Base-by-base conservation (phyloP, 2,797 vertebrate species). In the Limnodromus scolopaceus region DNA sequence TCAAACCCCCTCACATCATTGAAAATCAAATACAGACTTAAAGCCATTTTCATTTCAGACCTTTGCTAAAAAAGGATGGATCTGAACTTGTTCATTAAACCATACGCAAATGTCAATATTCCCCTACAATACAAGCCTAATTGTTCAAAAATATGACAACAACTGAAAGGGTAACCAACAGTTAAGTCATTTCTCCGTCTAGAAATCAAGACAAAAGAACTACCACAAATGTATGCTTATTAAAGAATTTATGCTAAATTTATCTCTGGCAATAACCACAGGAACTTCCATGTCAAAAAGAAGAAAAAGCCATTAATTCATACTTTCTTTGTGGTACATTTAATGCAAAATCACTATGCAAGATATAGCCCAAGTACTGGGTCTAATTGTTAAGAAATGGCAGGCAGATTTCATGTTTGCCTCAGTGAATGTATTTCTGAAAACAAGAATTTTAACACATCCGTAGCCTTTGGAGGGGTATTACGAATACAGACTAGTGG, bases 181-280 rank as follows among this genome's bases (percentile, higher is more conserved):
- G n/a, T 51, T 76, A 87, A 85, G 46, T 46, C 2, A 43, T 77
- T 92, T 91, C 55, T 82, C 55, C 66, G 34, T 80, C 51, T 60
- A 80, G 54, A 79, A 89, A 77, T 74, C 72, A 92, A 87, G 86
- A 77, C 9, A 64, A 81, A 92, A 87, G 76, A 58, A 91, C 79
- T 63, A 94, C 48, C 64, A 77, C 51, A 66, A 75, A 84, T 78
- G 24, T 77, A 86, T 30, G 60, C 51, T 90, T 88, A 63, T 10
- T 63, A 64, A 84, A 92, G 39, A 80, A 82, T 74, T 69, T 55
- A 30, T 72, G 32, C 55, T 84, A 91, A 72, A 74, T 87, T 92
- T 84, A 74, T 84, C 70, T 34, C 76, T 76, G 71, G 15, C 55
- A 95, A 86, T 84, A 87, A 46, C 41, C 64, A 89, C 84, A 80